phyloP scores from a whole-genome alignment of 2,113 vertebrate genomes.

The Sorex fumeus region DNA sequence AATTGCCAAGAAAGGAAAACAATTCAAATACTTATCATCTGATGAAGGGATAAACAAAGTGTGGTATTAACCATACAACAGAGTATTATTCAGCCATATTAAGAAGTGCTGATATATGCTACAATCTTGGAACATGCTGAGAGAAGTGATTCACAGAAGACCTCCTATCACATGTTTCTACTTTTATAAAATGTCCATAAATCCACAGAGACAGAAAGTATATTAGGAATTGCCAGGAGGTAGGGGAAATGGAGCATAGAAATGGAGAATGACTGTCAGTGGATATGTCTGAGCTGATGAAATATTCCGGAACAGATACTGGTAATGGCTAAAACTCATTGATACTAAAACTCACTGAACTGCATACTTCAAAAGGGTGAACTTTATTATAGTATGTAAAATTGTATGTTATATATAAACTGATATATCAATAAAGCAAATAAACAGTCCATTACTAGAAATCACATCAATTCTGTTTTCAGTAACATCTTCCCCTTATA shows the following conservation, averaged over 20 bases:
- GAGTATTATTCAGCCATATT: neutral
- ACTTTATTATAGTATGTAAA: neutral
- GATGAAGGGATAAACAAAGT: neutral
- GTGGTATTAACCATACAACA: neutral
- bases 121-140: neutral
- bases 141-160: constrained; percentile 46
- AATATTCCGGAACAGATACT: constrained; percentile 35
- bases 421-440: constrained; percentile 50
- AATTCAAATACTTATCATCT: neutral
- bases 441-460: constrained; percentile 34
- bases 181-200: constrained; percentile 7
- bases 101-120: neutral
- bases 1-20: constrained; percentile 7
- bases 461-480: constrained; percentile 3
- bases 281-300: neutral
- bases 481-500: neutral
- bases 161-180: neutral
- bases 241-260: neutral
- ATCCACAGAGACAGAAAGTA: constrained; percentile 15
- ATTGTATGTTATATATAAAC: neutral
- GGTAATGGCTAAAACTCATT: neutral
- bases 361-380: neutral
- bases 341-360: constrained; percentile 28
- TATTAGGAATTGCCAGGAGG: neutral
- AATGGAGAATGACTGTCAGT: neutral